A percentile compares a stretch with the other conserved stretches of the same genome.
Conservation (phyloP, 2,888 invertebrate species). For the Agriopis leucophaearia region DNA sequence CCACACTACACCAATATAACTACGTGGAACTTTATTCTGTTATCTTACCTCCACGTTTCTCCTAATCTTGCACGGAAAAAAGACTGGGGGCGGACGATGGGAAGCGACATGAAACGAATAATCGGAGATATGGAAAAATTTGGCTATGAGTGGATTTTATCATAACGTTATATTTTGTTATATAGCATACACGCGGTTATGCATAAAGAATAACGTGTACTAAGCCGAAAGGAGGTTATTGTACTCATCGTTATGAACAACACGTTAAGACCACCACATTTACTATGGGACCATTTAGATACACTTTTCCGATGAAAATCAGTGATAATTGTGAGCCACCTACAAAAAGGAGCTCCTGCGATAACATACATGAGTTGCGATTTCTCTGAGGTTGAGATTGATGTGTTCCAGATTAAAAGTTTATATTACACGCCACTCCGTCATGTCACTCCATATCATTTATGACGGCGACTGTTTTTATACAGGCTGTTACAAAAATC, state of each 20-base stretch:
- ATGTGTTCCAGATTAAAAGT: constrained; percentile 27
- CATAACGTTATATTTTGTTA: not conserved
- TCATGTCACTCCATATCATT: constrained; percentile 20
- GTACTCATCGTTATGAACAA: too few species aligned
- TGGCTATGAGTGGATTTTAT: not conserved
- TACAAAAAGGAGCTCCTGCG: not conserved
- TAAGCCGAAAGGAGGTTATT: too few species aligned
- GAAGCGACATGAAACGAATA: constrained; percentile 2
- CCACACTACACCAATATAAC: constrained; percentile 14
- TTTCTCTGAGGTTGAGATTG: constrained; percentile 18
- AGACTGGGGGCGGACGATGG: not conserved
- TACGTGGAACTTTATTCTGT: constrained; percentile 18
- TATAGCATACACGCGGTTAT: too few species aligned
- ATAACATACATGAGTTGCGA: constrained; percentile 16
- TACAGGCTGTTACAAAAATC: constrained; percentile 1
- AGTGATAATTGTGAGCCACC: not conserved
- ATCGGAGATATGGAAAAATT: constrained; percentile 1
- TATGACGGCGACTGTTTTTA: constrained; percentile 2
- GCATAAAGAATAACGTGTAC: too few species aligned
- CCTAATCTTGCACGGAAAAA: constrained; percentile 3
- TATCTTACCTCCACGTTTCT: constrained; percentile 17
- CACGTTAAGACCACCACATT: too few species aligned
- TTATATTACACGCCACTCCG: constrained; percentile 23
- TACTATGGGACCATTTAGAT: not conserved
- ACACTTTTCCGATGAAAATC: not conserved